Evolutionary conservation across 2,797 vertebrate species (phyloP).

Genomic region (Helicolenus hilgendorfi): DNA sequence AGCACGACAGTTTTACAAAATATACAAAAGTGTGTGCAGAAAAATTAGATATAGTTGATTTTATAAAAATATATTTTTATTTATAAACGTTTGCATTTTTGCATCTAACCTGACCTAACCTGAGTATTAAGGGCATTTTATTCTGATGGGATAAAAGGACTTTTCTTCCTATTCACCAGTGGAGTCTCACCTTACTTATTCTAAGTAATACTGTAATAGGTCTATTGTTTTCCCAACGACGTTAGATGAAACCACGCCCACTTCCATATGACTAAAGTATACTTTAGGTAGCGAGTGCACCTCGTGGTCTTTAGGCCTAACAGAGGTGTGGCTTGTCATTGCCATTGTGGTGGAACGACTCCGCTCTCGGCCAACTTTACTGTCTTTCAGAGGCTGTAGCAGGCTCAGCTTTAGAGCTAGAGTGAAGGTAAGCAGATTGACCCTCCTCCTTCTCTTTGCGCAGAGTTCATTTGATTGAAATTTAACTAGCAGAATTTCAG

Average conservation of each 20-base stretch:
- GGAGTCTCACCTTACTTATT: not conserved
- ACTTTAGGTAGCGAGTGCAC: accelerated
- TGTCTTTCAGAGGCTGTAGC: no score
- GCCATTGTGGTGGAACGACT: accelerated
- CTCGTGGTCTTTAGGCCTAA: not conserved
- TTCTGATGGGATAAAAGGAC: not conserved
- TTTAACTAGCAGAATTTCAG: not conserved
- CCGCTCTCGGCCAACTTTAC: no score
- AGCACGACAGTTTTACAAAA: not conserved
- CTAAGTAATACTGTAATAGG: not conserved
- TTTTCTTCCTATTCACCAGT: not conserved
- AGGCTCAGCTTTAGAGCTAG: no score
- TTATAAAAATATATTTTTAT: not conserved
- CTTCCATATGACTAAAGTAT: no score
- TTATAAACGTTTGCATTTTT: not conserved
- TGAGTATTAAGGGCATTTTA: not conserved
- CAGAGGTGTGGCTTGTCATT: not conserved
- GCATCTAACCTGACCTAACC: no score
- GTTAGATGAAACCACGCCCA: no score
- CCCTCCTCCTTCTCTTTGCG: not conserved
- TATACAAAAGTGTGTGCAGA: not conserved
- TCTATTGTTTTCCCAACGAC: no score
- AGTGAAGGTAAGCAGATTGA: no score
- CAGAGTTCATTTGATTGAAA: not conserved
- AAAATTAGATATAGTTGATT: not conserved